Base-by-base conservation (phyloP, 2,888 invertebrate genomes). In the Drosophila quasianomalipes region DNA sequence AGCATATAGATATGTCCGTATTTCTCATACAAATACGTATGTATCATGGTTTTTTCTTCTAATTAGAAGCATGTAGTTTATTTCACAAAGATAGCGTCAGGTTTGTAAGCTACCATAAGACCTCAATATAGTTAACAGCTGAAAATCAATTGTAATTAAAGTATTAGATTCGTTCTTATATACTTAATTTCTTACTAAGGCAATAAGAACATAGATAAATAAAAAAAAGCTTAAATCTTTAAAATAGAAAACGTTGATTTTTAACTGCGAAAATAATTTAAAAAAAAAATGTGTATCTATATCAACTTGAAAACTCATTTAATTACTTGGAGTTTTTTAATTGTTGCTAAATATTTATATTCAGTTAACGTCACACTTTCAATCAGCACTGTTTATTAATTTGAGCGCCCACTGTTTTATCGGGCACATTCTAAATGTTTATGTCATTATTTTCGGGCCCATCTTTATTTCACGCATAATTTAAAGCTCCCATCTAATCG, bases 401-500 rank as follows among this genome's bases (percentile, higher is more conserved):
- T 26, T 28, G n/a, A 22, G 35, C 10, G 22, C n/a, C 14, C 9
- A 22, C 22, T 33, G 31, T 57, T 22, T 57, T 70, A 51, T 41
- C 49, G 22, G 41, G 39, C 55, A 28, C 19, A 22, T 7, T 16
- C 3, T 33, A 57, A 61, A 47, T 78, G 35, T 30, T 61, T 53
- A 31, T n/a, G 31, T 28, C 19, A 37, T 19, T 31, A 4, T 61
- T 39, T 51, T 47, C 30, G n/a, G 5, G 35, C 33, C 39, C 37
- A 37, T 75, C n/a, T 37, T 53, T 35, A 22, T 57, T 67, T 57
- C 41, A 41, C 16, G 30, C 28, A 47, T 49, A 49, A 70, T 77
- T 77, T 76, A 77, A 5, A 30, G 30, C 61, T 26, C 37, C 47
- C 28, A 44, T 28, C 16, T 37, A 33, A 61, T 62, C 63, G 52